Evolutionary conservation across 2,888 invertebrate genomes (phyloP), one percentile per base, ranked within the genome.

Genomic region (Panzeria rudis): DNA sequence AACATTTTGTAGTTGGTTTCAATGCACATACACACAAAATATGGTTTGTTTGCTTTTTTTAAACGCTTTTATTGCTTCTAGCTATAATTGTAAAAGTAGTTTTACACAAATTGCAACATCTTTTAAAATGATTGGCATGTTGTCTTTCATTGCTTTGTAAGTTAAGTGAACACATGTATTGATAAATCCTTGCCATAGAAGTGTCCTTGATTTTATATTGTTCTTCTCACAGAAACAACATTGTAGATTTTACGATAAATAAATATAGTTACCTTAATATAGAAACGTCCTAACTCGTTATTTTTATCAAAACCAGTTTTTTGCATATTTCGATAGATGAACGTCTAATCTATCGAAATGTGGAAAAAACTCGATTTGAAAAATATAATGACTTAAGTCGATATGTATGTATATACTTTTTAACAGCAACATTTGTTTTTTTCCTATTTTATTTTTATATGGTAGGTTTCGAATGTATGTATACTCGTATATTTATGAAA

Each of bases 101-200:
- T 62, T n/a, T 44, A 64, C 54, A 41, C 54, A 6, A 54, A 17
- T 50, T n/a, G 50, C 17, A 69, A 66, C 35, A 52, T 41, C 17
- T 69, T 78, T 78, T 32, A 32, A 11, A 61, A 59, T 59, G 35
- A 59, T 69, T 78, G 68, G 44, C 77, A 77, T 41, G 17, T 69
- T 69, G 61, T 69, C n/a, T n/a, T n/a, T n/a, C 20, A 59, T 20
- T 68, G 47, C 38, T 23, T 20, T 23, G 56, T 20, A 41, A 11
- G n/a, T n/a, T 20, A 41, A 11, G n/a, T n/a, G 32, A 7, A 8
- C 44, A 69, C 25, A 54, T 17, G 11, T n/a, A 13, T 44, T 23
- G 6, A 47, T 50, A 59, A 32, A 23, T 50, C 61, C n/a, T 62
- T 73, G 61, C 35, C 38, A 64, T 32, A 44, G 4, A 64, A 64